Evolutionary conservation across 2,888 invertebrate genomes (phyloP), one percentile per base, ranked within the genome.

Genomic region (Tineola bisselliella): DNA sequence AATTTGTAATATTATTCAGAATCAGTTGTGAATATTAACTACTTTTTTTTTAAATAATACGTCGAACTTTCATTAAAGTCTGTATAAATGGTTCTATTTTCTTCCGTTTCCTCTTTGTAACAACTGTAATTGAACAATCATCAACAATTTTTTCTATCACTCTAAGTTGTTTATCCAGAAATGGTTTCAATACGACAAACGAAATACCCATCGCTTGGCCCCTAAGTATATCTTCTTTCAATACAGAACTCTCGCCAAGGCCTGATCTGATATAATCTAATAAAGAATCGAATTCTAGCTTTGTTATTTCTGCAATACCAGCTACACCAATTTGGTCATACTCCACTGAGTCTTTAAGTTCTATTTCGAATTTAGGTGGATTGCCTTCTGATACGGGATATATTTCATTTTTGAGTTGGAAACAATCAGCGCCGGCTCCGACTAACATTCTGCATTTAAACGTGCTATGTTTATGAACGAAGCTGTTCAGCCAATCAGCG

Each of bases 401-500:
- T 61, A 86, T 81, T 10, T 78, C 75, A 68, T 84, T 76, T 68
- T 81, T 79, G 2, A 83, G 70, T 64, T 80, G 79, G 63, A 83
- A 84, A 60, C 86, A 75, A 62, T 84, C 84, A 5, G 86, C 83
- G 0, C 86, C 86, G 1, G 82, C 76, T 18, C 86, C 84, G 1
- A 73, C 73, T 76, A 84, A 70, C 60, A 84, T 65, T 0, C 75
- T 84, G 63, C 84, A 84, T 67, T 69, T 75, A 66, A 87, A 87
- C 67, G 76, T 68, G 52, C 69, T 69, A 63, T 82, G 82, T 61
- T 73, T 77, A 15, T 71, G 70, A 8, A 84, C 76, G 11, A 81
- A 64, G 15, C 65, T 69, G 68, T 84, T 87, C 25, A 86, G 68
- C 84, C 83, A 84, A 44, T 69, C 69, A 1, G 79, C 75, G 64